These are phyloP conservation scores for Panulirus ornatus DNA, from an alignment of 1,140 invertebrate species.

Conservation along the genomic window DNA sequence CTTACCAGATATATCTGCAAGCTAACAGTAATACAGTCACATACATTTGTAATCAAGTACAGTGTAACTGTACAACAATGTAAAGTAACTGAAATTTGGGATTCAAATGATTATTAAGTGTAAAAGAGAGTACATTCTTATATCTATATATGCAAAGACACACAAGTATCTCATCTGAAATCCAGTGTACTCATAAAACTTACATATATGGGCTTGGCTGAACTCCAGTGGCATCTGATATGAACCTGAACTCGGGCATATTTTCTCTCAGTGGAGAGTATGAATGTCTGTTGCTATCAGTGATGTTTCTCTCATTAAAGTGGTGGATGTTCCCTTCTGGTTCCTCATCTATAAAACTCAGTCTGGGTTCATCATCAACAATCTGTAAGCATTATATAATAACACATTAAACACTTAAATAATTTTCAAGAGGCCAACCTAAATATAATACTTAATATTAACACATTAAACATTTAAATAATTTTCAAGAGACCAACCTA, in stretches of 20 bases:
- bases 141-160: neutral
- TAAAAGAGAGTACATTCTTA: neutral
- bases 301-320: conserved; percentile 42
- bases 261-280: conserved; percentile 10
- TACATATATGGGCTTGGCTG: conserved; percentile 57
- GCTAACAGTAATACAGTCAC: too few relatives aligned
- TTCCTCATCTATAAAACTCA: neutral
- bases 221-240: conserved; percentile 59
- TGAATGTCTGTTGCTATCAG: conserved; percentile 29
- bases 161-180: neutral
- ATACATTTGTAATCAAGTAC: too few relatives aligned
- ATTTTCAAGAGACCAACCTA: too few relatives aligned
- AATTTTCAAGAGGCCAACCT: too few relatives aligned
- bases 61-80: too few relatives aligned
- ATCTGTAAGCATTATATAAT: neutral
- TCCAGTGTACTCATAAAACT: too few relatives aligned
- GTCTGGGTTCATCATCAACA: conserved; percentile 9
- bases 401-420: too few relatives aligned
- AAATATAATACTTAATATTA: too few relatives aligned
- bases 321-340: neutral
- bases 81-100: too few relatives aligned
- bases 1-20: too few relatives aligned
- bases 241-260: conserved; percentile 45
- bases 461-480: too few relatives aligned
- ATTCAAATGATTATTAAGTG: too few relatives aligned